Base-by-base conservation (phyloP, 2,113 vertebrate genomes). In the Condylura cristata region DNA sequence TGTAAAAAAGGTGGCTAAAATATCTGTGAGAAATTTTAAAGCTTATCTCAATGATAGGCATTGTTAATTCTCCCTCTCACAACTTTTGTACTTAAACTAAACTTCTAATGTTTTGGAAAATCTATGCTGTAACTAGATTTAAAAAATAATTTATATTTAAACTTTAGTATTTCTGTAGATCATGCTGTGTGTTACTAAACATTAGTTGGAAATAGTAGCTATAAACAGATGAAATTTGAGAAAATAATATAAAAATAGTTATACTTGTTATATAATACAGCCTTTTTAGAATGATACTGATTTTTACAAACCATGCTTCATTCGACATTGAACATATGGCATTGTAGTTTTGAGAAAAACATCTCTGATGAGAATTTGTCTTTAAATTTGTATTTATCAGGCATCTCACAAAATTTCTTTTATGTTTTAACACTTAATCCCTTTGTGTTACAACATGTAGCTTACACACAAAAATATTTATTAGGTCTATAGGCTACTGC, bases 181-280 rank as follows among this genome's bases (percentile, higher is more conserved):
- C 85, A 89, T 60, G 18, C 74, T 95, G 26, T 95, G 56, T 81
- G 88, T 91, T 81, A 90, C 22, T 6, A 93, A 28, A 72, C 1
- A 70, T 81, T 88, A 94, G 76, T 6, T 66, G 60, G 24, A 97
- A 95, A 97, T 56, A 94, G 8, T 94, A 96, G 89, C 30, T 65
- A 75, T 37, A 85, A 71, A 81, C 13, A 96, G 48, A 28, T 66
- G 63, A 93, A 95, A 97, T 75, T 63, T 60, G 80, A 96, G 60
- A 96, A 88, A 80, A 95, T 37, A 93, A 76, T 68, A 87, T 74
- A 79, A 92, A 96, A 80, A 88, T 46, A 90, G 61, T 82, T 93
- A 34, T 1, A 28, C 51, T 94, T 93, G 16, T 93, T 93, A 68
- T 37, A 95, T 24, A 95, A 93, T 46, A 79, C 30, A 87, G 79